Conservation (phyloP, 2,113 vertebrate genomes). For the Istiophorus platypterus region DNA sequence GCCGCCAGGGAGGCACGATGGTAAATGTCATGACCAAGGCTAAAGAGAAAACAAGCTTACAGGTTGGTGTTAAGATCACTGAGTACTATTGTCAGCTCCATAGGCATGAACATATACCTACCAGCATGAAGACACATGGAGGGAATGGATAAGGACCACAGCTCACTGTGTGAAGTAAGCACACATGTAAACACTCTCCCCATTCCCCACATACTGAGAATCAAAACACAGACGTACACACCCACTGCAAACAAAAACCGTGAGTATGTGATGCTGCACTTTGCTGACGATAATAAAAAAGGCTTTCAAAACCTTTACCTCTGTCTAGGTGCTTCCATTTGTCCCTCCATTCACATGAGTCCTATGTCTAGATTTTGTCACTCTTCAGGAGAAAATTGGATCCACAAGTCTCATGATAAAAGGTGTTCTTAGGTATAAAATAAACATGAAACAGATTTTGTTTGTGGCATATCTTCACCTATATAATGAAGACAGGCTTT, state of each 20-base stretch:
- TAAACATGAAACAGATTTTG: conserved; percentile 60
- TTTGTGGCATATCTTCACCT: conserved; percentile 16
- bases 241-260: conserved; percentile 40
- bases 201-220: conserved; percentile 50
- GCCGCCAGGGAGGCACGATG: conserved; percentile 62
- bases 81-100: conserved; percentile 65
- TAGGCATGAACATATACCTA: conserved; percentile 75
- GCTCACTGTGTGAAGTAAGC: conserved; percentile 62
- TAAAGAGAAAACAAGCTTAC: conserved; percentile 81
- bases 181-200: conserved; percentile 72
- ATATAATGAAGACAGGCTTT: conserved; percentile 7
- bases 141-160: conserved; percentile 48
- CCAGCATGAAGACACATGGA: conserved; percentile 62
- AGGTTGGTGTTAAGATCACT: conserved; percentile 74
- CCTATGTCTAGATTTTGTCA: conserved; percentile 41
- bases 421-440: conserved; percentile 57
- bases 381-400: conserved; percentile 52
- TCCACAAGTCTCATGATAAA: conserved; percentile 47
- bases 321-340: conserved; percentile 18
- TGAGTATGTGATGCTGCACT: conserved; percentile 33
- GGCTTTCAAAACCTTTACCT: conserved; percentile 46
- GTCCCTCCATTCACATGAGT: conserved; percentile 19
- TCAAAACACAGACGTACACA: conserved; percentile 32
- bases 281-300: conserved; percentile 42
- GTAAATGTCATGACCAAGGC: conserved; percentile 79